Evolutionary conservation across 2,888 invertebrate species (phyloP), one percentile per base, ranked within the genome.

Genomic region (Drosophila paranaensis): DNA sequence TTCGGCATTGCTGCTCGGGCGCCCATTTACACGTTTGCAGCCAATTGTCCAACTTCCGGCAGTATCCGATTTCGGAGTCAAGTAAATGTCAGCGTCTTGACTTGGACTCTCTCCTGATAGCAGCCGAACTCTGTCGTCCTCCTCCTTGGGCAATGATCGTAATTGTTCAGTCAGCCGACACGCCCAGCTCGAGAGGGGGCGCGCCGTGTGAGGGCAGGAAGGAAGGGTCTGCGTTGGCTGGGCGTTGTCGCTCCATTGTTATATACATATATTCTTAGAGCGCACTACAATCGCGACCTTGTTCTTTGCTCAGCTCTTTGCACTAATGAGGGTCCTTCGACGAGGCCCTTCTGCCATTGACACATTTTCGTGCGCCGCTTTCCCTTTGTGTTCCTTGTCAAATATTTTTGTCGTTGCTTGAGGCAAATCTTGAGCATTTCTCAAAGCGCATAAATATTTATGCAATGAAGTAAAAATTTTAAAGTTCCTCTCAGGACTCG

Each of bases 31-130:
- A 75, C 79, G 77, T 62, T 72, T 76, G 56, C 77, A 75, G 88
- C 88, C 85, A 84, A 89, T 82, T 89, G 88, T 84, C 80, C 77
- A 72, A 86, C 89, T 77, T 86, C 86, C 86, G 86, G 88, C 70
- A 42, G 66, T 81, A 86, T 86, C 88, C 54, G 74, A 80, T 86
- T 86, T 81, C 86, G 61, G 70, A 86, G 81, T 86, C 81, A 84
- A 84, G 83, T 73, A 88, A 86, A 86, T 82, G 86, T 84, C 83
- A 84, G 88, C 81, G 51, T 81, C 83, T 86, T 80, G 77, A 82
- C 74, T 74, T 72, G 37, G n/a, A 53, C 5, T n/a, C n/a, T 30
- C n/a, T 35, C 33, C 42, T 13, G 16, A 40, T 53, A 37, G 53
- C 33, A 33, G 16, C 11, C 35, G 33, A 51, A 4, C 35, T 14